Evolutionary conservation across 2,113 vertebrate genomes (phyloP).

Genomic region (Nycticryphes semicollaris): DNA sequence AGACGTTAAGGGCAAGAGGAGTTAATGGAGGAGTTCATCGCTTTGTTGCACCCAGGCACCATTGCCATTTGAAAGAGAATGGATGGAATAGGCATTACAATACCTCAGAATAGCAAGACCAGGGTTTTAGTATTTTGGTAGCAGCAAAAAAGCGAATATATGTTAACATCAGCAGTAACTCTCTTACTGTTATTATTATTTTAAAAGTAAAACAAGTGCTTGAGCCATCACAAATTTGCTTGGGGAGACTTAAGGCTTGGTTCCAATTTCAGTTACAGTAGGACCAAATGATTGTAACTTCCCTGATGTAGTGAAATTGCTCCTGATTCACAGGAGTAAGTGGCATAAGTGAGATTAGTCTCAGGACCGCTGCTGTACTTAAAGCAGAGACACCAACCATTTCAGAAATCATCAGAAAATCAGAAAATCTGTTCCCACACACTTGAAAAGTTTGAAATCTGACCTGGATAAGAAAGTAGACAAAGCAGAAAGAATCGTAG

Average conservation of each 20-base stretch:
- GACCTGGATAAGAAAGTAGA: conserved; percentile 21
- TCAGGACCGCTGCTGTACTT: not conserved
- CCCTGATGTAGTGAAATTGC: conserved; percentile 18
- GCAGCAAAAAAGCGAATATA: conserved; percentile 8
- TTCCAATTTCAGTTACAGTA: conserved; percentile 32
- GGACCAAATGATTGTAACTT: conserved; percentile 20
- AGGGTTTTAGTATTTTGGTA: not conserved
- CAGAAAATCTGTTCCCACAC: conserved; percentile 51
- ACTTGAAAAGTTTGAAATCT: conserved; percentile 40
- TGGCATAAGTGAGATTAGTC: not conserved
- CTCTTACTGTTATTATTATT: not conserved
- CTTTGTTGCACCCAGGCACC: conserved; percentile 16
- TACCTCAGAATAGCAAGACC: conserved; percentile 7
- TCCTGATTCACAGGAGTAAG: not conserved
- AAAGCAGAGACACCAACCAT: conserved; percentile 58
- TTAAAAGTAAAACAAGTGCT: conserved; percentile 43
- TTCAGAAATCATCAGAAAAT: conserved; percentile 56
- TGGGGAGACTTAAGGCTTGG: conserved; percentile 57
- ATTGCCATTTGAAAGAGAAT: conserved; percentile 44
- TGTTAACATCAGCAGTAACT: conserved; percentile 37
- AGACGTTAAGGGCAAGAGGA: conserved; percentile 71
- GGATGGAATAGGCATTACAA: conserved; percentile 35
- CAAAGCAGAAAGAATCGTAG: conserved; percentile 1
- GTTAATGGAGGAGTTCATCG: conserved; percentile 51
- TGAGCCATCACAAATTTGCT: conserved; percentile 40